A percentile compares a stretch with the other conserved stretches of the same genome.
These are phyloP conservation scores for Platorchestia sp. DNA, from an alignment of 1,140 invertebrate genomes.

Conservation along the genomic window DNA sequence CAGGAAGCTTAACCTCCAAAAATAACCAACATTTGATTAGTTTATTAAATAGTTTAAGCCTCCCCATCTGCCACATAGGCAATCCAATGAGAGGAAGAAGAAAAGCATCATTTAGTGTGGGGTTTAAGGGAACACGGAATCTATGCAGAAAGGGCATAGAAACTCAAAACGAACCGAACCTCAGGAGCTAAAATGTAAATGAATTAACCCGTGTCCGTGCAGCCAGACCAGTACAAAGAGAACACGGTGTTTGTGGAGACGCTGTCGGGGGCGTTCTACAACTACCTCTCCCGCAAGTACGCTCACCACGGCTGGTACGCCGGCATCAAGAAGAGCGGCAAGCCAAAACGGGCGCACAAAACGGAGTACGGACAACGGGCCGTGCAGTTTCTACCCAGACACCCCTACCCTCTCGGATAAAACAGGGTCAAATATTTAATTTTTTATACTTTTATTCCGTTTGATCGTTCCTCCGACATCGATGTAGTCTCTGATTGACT, in stretches of 20 bases:
- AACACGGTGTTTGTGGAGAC: conserved; percentile 77
- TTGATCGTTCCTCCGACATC: background rate
- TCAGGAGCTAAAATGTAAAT: too few relatives aligned
- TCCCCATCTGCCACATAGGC: too few relatives aligned
- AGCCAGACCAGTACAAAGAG: conserved; percentile 74
- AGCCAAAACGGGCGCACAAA: conserved; percentile 75
- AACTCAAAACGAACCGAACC: too few relatives aligned
- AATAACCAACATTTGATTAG: too few relatives aligned
- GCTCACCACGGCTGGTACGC: conserved; percentile 77
- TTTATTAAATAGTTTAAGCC: too few relatives aligned
- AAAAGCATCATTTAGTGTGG: too few relatives aligned
- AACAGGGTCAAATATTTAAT: background rate
- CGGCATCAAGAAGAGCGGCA: conserved; percentile 78
- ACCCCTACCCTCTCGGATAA: conserved; percentile 70
- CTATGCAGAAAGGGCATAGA: too few relatives aligned
- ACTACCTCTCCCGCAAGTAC: conserved; percentile 74
- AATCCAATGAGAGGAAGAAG: too few relatives aligned
- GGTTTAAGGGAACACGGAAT: too few relatives aligned
- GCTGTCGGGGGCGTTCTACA: conserved; percentile 75
- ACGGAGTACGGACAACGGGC: conserved; percentile 77
- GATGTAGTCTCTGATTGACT: background rate
- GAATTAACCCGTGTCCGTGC: conserved; percentile 67
- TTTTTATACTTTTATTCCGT: background rate
- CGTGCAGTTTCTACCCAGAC: conserved; percentile 75
- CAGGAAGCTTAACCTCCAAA: too few relatives aligned